Conservation (phyloP, 2,888 invertebrate species). For the Troides oblongomaculatus region DNA sequence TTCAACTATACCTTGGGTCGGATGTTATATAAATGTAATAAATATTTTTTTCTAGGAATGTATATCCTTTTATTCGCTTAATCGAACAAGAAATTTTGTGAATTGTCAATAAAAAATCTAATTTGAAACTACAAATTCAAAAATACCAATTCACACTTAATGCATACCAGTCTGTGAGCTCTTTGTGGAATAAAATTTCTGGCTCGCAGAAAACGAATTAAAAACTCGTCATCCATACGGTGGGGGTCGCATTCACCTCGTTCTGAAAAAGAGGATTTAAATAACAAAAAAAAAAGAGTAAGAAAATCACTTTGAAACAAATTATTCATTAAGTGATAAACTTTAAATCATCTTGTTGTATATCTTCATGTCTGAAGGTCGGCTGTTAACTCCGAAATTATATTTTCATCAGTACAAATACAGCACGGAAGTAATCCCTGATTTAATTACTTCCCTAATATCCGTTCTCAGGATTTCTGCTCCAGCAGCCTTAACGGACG, state of each 20-base stretch:
- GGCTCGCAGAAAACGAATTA: constrained; percentile 87
- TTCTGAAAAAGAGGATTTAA: constrained; percentile 74
- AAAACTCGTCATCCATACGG: constrained; percentile 87
- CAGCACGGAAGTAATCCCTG: constrained; percentile 15
- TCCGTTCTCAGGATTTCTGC: constrained; percentile 16
- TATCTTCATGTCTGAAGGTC: no score
- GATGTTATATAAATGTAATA: no score
- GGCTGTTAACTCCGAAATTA: no score
- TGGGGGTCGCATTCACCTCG: constrained; percentile 87
- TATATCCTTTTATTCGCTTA: no score
- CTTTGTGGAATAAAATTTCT: constrained; percentile 85
- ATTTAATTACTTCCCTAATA: constrained; percentile 24
- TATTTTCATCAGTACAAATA: not conserved
- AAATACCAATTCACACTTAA: constrained; percentile 5
- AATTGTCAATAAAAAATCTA: not conserved
- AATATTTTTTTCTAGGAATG: no score
- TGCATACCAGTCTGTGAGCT: constrained; percentile 86
- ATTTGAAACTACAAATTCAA: not conserved
- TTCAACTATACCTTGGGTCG: no score
- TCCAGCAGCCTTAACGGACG: constrained; percentile 1
- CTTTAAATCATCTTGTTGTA: no score
- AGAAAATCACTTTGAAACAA: not conserved
- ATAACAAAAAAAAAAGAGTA: no score
- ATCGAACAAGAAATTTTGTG: no score
- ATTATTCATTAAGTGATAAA: not conserved